Base-by-base conservation (phyloP, 2,888 invertebrate genomes). In the Lasioglossum oenotherae region DNA sequence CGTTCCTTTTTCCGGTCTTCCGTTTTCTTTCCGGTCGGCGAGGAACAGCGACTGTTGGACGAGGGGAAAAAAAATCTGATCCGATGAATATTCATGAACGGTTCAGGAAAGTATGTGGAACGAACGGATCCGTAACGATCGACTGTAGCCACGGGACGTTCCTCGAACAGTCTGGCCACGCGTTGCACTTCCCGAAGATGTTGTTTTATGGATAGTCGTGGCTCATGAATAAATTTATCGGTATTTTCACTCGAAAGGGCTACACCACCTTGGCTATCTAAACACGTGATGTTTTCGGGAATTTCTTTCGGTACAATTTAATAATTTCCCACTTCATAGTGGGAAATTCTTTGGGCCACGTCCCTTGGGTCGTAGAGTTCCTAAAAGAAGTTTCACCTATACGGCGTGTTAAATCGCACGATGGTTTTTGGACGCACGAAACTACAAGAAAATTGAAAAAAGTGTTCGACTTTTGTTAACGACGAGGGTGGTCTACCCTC, bases 181-280 rank as follows among this genome's bases (percentile, higher is more conserved):
- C 64, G 77, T 49, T 8, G 31, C 35, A 14, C 35, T 16, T 38
- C 27, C 78, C 71, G 60, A 84, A 81, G 82, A 82, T 83, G 81
- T 89, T 83, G 83, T 78, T 81, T 77, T 53, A 78, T 73, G 78
- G 71, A 86, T 78, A 83, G 79, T 72, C 71, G 72, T 75, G 71
- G 74, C 71, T 86, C 86, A 87, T 87, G 89, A 89, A 89, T 87
- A 89, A 89, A 87, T 89, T 84, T 88, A 75, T 83, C 74, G 85
- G 82, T 81, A 81, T 72, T 84, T 82, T 78, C 75, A 57, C 84
- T 64, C 16, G 2, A 2, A 27, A 27, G 31, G 60, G 60, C 10
- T n/a, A 23, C 10, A n/a, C n/a, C n/a, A n/a, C 23, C n/a, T 53
- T 3, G n/a, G 23, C 53, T 53, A 4, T n/a, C 10, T 10, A n/a